Percentiles rank a stretch among this genome's conserved stretches.
phyloP scores from a whole-genome alignment of 2,113 vertebrate genomes.

The Solea senegalensis region DNA sequence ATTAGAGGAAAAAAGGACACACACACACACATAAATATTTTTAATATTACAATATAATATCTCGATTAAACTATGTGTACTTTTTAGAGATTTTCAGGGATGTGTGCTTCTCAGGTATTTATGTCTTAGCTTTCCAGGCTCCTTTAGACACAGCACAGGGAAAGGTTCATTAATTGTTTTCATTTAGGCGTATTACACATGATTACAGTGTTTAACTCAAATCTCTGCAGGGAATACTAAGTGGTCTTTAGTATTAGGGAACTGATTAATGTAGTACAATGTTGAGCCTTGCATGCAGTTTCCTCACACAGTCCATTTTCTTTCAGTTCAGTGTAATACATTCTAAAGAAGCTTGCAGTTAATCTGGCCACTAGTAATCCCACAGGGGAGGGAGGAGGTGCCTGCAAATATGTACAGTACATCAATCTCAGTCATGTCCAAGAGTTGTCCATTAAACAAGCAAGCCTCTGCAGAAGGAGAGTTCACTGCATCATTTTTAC shows the following conservation, averaged over 20 bases:
- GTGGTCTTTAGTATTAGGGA: not conserved
- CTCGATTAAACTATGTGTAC: too few relatives aligned
- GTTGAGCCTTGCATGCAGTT: slow-evolving; percentile 28
- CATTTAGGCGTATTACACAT: not conserved
- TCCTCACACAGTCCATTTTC: slow-evolving; percentile 37
- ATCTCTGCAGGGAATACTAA: not conserved
- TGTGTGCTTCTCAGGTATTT: not conserved
- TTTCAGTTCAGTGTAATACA: slow-evolving; percentile 48
- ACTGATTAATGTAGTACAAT: not conserved
- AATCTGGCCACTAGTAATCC: slow-evolving; percentile 74
- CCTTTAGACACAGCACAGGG: not conserved
- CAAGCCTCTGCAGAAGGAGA: slow-evolving; percentile 35
- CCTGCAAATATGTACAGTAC: slow-evolving; percentile 65
- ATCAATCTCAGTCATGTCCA: slow-evolving; percentile 66
- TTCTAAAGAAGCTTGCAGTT: slow-evolving; percentile 73
- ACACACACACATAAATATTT: too few relatives aligned
- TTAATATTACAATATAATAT: too few relatives aligned
- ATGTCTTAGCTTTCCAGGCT: too few relatives aligned
- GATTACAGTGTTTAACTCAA: not conserved
- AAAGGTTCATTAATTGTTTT: not conserved
- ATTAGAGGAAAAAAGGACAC: too few relatives aligned
- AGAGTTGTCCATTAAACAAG: slow-evolving; percentile 46
- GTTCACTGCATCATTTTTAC: slow-evolving; percentile 30
- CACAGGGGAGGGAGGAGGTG: slow-evolving; percentile 55
- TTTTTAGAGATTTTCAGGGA: not conserved